Conservation (phyloP, 1,140 invertebrate species). For the Galendromus occidentalis region DNA sequence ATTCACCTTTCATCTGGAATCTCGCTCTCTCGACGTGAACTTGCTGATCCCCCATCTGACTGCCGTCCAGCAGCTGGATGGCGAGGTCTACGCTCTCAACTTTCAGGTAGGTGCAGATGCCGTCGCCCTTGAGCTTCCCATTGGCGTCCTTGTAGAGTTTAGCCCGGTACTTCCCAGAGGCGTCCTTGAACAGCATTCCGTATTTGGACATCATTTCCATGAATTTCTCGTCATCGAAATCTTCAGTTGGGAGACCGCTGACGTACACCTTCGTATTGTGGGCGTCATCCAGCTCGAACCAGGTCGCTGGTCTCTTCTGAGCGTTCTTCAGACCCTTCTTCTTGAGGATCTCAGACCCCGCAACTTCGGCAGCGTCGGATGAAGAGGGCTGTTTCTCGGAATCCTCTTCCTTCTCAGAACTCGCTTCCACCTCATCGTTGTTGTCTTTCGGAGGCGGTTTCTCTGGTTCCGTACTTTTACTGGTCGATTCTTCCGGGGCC, state of each 20-base stretch:
- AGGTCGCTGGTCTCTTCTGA: constrained; percentile 33
- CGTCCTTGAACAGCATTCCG: constrained; percentile 79
- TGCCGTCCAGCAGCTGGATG: constrained; percentile 75
- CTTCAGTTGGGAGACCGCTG: constrained; percentile 65
- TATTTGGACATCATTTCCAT: constrained; percentile 82
- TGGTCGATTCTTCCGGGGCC: constrained; percentile 25
- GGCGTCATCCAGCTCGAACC: constrained; percentile 83
- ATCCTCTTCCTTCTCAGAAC: neutral
- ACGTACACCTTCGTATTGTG: constrained; percentile 96
- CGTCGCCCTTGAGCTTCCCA: constrained; percentile 79
- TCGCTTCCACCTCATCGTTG: neutral
- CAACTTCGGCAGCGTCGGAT: neutral
- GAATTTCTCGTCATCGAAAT: constrained; percentile 65
- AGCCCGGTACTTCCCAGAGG: constrained; percentile 63
- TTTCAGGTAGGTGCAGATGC: constrained; percentile 89
- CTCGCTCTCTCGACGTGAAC: constrained; percentile 74
- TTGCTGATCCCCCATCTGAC: constrained; percentile 43
- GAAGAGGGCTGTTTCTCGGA: neutral
- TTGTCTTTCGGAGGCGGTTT: constrained; percentile 11
- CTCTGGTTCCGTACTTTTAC: constrained; percentile 20
- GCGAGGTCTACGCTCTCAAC: constrained; percentile 85
- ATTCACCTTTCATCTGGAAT: constrained; percentile 85
- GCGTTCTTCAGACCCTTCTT: neutral
- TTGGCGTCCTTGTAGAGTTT: constrained; percentile 76
- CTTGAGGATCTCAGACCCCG: neutral